A percentile compares a stretch with the other conserved stretches of the same genome.
Evolutionary conservation across 2,888 invertebrate species (phyloP).

Genomic region (Eupithecia tripunctaria): DNA sequence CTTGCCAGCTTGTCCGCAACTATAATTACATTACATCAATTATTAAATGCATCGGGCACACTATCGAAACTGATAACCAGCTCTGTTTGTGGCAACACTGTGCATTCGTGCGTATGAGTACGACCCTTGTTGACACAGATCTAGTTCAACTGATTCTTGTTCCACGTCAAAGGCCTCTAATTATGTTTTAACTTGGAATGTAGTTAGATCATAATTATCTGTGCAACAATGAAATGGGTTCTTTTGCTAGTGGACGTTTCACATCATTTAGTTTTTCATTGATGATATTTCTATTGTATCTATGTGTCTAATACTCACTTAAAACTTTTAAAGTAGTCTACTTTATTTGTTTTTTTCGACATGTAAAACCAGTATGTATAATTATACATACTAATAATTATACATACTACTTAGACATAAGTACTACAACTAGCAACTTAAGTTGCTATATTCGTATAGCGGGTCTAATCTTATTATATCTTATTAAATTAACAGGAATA

Average conservation of each 20-base stretch:
- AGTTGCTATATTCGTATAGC: no score
- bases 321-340: neutral
- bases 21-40: conserved; percentile 54
- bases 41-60: conserved; percentile 56
- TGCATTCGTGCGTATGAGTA: conserved; percentile 49
- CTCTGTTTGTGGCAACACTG: conserved; percentile 50
- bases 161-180: conserved; percentile 15
- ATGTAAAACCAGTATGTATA: no score
- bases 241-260: neutral
- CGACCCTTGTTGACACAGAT: conserved; percentile 38
- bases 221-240: neutral
- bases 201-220: conserved; percentile 8
- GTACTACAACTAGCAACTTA: no score
- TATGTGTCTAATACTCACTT: neutral
- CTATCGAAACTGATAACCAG: conserved; percentile 51
- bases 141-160: conserved; percentile 13
- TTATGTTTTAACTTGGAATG: conserved; percentile 20
- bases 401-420: no score
- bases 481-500: no score
- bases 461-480: no score
- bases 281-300: neutral
- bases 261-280: neutral
- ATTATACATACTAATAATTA: no score
- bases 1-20: conserved; percentile 47
- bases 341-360: neutral